A percentile compares a stretch with the other conserved stretches of the same genome.
Evolutionary conservation across 2,888 invertebrate species (phyloP).

Genomic region (Bembecia ichneumoniformis): DNA sequence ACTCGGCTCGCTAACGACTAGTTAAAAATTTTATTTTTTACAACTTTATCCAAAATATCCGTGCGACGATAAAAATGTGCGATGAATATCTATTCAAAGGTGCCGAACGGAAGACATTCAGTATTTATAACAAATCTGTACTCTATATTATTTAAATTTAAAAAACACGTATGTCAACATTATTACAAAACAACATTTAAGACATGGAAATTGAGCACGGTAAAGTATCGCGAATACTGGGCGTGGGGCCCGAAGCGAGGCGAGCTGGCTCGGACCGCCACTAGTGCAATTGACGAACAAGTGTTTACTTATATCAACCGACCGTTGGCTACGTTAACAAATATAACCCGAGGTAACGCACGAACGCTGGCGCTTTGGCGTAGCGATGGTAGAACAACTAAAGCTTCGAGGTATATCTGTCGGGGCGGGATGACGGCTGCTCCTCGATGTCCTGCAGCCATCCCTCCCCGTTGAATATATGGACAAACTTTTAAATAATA

Average conservation of each 20-base stretch:
- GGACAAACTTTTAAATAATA: too few relatives aligned
- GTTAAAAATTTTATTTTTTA: not conserved
- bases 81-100: slow-evolving; percentile 52
- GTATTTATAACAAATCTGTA: slow-evolving; percentile 57
- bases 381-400: not conserved
- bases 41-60: slow-evolving; percentile 22
- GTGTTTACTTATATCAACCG: slow-evolving; percentile 51
- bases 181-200: slow-evolving; percentile 64
- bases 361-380: slow-evolving; percentile 26
- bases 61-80: slow-evolving; percentile 62
- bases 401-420: not conserved
- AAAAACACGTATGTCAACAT: slow-evolving; percentile 54
- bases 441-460: too few relatives aligned
- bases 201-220: slow-evolving; percentile 69
- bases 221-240: slow-evolving; percentile 57
- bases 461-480: too few relatives aligned
- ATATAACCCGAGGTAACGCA: slow-evolving; percentile 53
- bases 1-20: slow-evolving; percentile 38
- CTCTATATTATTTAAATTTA: slow-evolving; percentile 21
- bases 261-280: slow-evolving; percentile 18
- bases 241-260: slow-evolving; percentile 14
- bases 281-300: slow-evolving; percentile 71
- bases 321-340: slow-evolving; percentile 64
- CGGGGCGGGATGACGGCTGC: not conserved
- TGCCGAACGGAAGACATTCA: slow-evolving; percentile 75